Conservation (phyloP, 2,113 vertebrate species). For the Bujurquina vittata region DNA sequence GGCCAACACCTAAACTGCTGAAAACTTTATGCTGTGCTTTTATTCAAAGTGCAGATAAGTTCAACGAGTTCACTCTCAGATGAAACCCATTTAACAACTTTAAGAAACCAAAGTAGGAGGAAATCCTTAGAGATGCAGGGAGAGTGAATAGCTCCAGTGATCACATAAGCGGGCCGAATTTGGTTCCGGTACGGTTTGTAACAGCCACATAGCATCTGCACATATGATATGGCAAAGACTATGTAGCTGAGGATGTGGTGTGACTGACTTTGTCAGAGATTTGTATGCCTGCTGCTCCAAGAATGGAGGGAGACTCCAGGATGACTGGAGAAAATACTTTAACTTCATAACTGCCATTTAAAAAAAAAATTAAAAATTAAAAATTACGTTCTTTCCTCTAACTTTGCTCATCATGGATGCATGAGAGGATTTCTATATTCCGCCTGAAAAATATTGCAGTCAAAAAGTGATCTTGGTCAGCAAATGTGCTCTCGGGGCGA, state of each 20-base stretch:
- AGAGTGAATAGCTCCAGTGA: not conserved
- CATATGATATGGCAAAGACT: too few species aligned
- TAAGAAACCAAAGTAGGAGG: not conserved
- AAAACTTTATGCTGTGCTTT: not conserved
- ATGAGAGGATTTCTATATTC: not conserved
- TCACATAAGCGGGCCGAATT: not conserved
- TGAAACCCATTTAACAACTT: not conserved
- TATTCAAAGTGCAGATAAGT: not conserved
- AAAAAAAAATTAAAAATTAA: too few species aligned
- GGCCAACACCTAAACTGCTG: not conserved
- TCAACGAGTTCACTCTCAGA: not conserved
- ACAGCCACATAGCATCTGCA: not conserved
- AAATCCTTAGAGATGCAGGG: not conserved
- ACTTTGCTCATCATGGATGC: not conserved
- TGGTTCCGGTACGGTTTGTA: not conserved
- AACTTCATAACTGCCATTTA: not conserved
- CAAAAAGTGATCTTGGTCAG: not conserved
- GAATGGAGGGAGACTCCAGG: not conserved
- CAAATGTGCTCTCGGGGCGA: not conserved
- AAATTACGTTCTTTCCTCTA: not conserved
- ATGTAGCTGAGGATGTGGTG: too few species aligned
- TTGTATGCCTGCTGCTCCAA: not conserved
- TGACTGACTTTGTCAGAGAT: too few species aligned
- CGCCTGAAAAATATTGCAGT: not conserved
- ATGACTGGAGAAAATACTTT: not conserved